Evolutionary conservation across 2,113 vertebrate genomes (phyloP), one percentile per base, ranked within the genome.

Genomic region (Esox niger): DNA sequence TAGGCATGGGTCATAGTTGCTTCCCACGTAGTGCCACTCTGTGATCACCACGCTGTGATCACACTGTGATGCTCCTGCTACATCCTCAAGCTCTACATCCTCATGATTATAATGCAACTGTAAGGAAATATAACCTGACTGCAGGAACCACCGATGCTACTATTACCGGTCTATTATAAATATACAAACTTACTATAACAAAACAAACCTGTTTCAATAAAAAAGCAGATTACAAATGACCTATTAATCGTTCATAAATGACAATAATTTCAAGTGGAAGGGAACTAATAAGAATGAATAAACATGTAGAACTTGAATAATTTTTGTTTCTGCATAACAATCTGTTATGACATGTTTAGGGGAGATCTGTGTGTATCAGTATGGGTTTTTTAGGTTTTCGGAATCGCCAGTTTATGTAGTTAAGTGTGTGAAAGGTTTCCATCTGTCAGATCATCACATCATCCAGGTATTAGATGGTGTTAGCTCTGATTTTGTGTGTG

Each of bases 1-100:
- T 75, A 84, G 80, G 71, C 38, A 59, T 66, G 74, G 80, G 84
- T 88, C 84, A 78, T 63, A 71, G 31, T 67, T 58, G 15, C 73
- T 29, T 75, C 81, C 82, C 73, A 84, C 77, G 32, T 66, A 1
- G 55, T 71, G 73, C 35, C 9, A 1, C 58, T 71, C 66, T 63
- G 60, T 73, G 26, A n/a, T 74, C 70, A 74, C 47, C 71, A 26
- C 67, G 62, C 57, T 74, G 30, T 61, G n/a, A 31, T 38, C 35
- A 38, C 67, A 62, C 57, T 74, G 30, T 61, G n/a, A 31, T 54
- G 56, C 67, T 47, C 33, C 70, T 2, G 57, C 35, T 56, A 43
- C 74, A 15, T 69, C 10, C 47, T 26, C n/a, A n/a, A 9, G 71
- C 59, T 70, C 65, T 65, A 47, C 29, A 2, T 21, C 61, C 49